Conservation (phyloP, 2,113 vertebrate genomes). For the Microtus ochrogaster region DNA sequence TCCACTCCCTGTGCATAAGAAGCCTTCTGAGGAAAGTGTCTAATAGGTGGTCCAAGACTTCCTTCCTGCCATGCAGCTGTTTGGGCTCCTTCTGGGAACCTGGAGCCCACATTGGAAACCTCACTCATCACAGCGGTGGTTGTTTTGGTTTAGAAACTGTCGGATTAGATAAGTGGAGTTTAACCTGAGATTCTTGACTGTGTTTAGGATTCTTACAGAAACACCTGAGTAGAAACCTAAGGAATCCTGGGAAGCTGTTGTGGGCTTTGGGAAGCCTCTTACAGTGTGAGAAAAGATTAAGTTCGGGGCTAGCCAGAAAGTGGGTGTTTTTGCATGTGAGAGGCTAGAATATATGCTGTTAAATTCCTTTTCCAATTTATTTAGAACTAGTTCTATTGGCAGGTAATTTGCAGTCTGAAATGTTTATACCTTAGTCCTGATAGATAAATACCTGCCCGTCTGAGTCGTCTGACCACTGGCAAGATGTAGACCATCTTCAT, state of each 20-base stretch:
- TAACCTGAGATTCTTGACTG: neutral
- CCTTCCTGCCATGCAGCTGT: neutral
- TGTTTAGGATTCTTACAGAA: slow-evolving; percentile 1
- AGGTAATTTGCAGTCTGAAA: slow-evolving; percentile 24
- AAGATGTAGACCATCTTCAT: neutral
- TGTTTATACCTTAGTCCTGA: neutral
- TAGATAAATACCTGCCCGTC: neutral
- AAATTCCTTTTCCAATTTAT: neutral
- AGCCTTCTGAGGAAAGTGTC: neutral
- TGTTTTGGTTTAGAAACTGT: neutral
- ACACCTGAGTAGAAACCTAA: neutral
- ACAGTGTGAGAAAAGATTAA: neutral
- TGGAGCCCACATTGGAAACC: neutral
- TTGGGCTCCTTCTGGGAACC: neutral
- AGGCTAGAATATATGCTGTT: neutral
- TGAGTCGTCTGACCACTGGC: neutral
- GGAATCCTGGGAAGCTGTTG: neutral
- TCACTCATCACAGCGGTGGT: neutral
- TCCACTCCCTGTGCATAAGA: neutral
- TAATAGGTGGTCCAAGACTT: neutral
- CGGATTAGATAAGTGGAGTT: neutral
- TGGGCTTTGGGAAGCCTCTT: neutral
- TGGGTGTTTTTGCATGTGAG: neutral
- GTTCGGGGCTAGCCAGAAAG: neutral
- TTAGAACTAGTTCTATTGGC: neutral